Evolutionary conservation across 2,113 vertebrate genomes (phyloP), one percentile per base, ranked within the genome.

Genomic region (Epinephelus lanceolatus): DNA sequence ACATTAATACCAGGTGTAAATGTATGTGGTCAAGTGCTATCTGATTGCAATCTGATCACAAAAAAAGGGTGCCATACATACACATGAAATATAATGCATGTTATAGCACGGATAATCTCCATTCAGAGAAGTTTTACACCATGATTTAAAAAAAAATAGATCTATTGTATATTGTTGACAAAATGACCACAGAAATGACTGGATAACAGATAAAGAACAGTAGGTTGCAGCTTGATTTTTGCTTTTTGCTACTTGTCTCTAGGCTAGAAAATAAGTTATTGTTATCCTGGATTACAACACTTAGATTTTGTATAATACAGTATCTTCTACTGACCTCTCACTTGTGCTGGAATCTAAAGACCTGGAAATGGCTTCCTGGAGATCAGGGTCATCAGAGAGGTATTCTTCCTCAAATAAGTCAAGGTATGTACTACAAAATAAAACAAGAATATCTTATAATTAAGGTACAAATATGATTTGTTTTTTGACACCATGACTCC

Each of bases 401-500:
- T 66, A 77, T 57, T 66, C 59, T 33, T 83, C 74, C 51, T 77
- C 59, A 77, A 78, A 83, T 4, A 83, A 52, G 52, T 40, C n/a
- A 57, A 83, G 67, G 17, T 51, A 51, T 51, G 17, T 51, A 51
- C 17, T 77, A 37, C n/a, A 71, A 71, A 45, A 76, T 42, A 61
- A 61, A 49, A 45, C 15, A 47, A 5, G 0, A 56, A 75, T 53
- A 15, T 81, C 59, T 67, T 40, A 37, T 12, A 33, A 56, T 65
- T 71, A 55, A 56, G 13, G 6, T 33, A 74, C 61, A 56, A 37
- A 59, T 49, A 65, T 51, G 25, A 55, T 33, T 27, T 27, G 15
- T 25, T 51, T 10, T 17, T 13, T 47, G 1, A 57, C 2, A 57
- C 15, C 27, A 27, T 27, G 27, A 27, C 27, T 3, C 27, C 2